phyloP scores from a whole-genome alignment of 2,888 invertebrate species.

The Heliconius hortense region DNA sequence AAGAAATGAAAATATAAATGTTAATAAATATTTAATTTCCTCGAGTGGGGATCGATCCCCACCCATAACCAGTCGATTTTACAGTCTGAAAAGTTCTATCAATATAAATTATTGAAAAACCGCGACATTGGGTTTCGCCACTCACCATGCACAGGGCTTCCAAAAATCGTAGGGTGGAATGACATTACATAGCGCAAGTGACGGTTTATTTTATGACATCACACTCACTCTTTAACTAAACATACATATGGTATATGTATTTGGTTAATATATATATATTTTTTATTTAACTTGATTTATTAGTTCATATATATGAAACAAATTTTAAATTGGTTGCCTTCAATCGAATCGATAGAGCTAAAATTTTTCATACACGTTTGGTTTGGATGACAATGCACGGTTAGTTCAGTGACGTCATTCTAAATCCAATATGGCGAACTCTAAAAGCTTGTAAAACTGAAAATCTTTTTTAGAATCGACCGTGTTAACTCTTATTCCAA shows the following conservation, averaged over 20 bases:
- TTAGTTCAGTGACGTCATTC: constrained; percentile 2
- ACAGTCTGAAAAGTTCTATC: too few relatives aligned
- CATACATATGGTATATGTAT: background rate
- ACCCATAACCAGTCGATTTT: too few relatives aligned
- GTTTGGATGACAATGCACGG: background rate
- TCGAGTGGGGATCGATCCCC: too few relatives aligned
- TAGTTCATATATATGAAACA: background rate
- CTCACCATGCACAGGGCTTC: too few relatives aligned
- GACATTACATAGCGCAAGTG: too few relatives aligned
- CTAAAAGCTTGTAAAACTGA: constrained; percentile 6
- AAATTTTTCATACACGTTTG: background rate
- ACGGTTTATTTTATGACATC: too few relatives aligned
- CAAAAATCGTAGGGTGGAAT: too few relatives aligned
- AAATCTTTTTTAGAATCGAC: background rate
- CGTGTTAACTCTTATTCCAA: background rate
- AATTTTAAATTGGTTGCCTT: background rate
- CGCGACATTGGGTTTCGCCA: too few relatives aligned
- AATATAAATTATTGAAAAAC: too few relatives aligned
- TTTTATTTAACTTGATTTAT: background rate
- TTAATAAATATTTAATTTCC: too few relatives aligned
- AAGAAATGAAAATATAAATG: too few relatives aligned
- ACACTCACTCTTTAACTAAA: too few relatives aligned
- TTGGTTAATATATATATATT: background rate
- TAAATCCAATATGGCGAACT: constrained; percentile 11
- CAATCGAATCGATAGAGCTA: background rate